A percentile compares a stretch with the other conserved stretches of the same genome.
phyloP scores from a whole-genome alignment of 1,140 invertebrate genomes.

The Aphidius gifuensis region DNA sequence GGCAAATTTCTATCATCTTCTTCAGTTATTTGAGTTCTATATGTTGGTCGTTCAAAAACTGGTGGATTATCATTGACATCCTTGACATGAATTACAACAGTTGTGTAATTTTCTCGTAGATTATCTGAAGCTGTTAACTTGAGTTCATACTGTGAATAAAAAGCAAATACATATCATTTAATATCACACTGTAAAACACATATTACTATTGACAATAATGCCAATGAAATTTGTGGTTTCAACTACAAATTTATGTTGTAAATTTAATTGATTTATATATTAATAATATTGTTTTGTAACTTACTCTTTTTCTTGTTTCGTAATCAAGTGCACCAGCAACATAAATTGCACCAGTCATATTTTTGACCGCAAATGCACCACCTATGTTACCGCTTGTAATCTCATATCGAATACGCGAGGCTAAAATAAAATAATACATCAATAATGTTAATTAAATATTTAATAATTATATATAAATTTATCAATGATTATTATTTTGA shows the following conservation, averaged over 20 bases:
- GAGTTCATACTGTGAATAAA: conserved; percentile 76
- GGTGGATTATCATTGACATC: conserved; percentile 90
- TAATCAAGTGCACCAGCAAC: conserved; percentile 91
- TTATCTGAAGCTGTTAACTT: conserved; percentile 91
- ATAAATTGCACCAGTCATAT: conserved; percentile 96
- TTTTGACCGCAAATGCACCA: conserved; percentile 94
- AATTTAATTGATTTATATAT: neutral
- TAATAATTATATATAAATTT: conserved; percentile 9
- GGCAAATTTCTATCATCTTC: conserved; percentile 92
- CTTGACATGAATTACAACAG: conserved; percentile 92
- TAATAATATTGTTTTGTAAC: conserved; percentile 21
- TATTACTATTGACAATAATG: conserved; percentile 19
- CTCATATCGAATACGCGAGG: conserved; percentile 97
- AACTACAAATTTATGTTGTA: neutral
- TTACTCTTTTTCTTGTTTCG: conserved; percentile 84
- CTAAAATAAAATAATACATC: conserved; percentile 60
- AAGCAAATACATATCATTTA: conserved; percentile 13
- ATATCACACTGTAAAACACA: conserved; percentile 9
- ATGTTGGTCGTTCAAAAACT: conserved; percentile 88
- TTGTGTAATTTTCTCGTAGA: conserved; percentile 93
- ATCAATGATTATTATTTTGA: neutral
- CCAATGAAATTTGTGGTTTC: neutral
- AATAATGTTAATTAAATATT: neutral
- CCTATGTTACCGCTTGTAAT: conserved; percentile 98
- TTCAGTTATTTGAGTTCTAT: conserved; percentile 92